Percentiles rank a stretch among this genome's conserved stretches.
These are phyloP conservation scores for Percina caprodes DNA, from an alignment of 2,113 vertebrate species.

Conservation along the genomic window DNA sequence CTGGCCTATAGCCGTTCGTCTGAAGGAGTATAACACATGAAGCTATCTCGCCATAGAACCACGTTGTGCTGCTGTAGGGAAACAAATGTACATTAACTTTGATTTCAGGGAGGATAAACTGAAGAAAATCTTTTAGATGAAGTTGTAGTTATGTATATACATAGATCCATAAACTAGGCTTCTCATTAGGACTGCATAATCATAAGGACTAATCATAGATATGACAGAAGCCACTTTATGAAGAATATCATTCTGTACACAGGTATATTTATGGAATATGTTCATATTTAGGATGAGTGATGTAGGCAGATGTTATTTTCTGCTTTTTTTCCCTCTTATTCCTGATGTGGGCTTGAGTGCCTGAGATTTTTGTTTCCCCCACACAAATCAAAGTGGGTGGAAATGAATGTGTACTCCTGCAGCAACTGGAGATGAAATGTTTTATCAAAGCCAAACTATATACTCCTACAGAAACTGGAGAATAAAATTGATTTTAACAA, in stretches of 20 bases:
- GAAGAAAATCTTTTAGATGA: constrained; percentile 51
- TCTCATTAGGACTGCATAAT: constrained; percentile 47
- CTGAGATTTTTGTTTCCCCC: constrained; percentile 25
- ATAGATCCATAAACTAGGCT: constrained; percentile 34
- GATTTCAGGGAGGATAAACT: constrained; percentile 56
- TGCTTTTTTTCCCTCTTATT: neutral
- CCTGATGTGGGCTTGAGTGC: constrained; percentile 14
- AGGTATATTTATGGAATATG: constrained; percentile 70
- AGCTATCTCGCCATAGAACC: constrained; percentile 14
- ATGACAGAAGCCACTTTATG: constrained; percentile 54
- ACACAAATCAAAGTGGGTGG: constrained; percentile 29
- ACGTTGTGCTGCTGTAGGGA: constrained; percentile 50
- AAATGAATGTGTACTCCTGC: constrained; percentile 16
- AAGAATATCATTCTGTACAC: constrained; percentile 60
- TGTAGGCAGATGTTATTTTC: constrained; percentile 26
- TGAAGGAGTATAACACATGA: constrained; percentile 26
- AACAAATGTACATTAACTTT: constrained; percentile 58
- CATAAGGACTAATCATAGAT: constrained; percentile 32
- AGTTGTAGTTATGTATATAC: constrained; percentile 53
- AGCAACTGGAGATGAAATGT: constrained; percentile 47
- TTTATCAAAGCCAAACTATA: constrained; percentile 53
- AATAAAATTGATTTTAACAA: constrained; percentile 44
- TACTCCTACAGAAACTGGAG: constrained; percentile 41
- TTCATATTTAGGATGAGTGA: constrained; percentile 54
- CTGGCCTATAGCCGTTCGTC: constrained; percentile 17